These are phyloP conservation scores for Psettodes erumei DNA, from an alignment of 2,113 vertebrate genomes.

Conservation along the genomic window DNA sequence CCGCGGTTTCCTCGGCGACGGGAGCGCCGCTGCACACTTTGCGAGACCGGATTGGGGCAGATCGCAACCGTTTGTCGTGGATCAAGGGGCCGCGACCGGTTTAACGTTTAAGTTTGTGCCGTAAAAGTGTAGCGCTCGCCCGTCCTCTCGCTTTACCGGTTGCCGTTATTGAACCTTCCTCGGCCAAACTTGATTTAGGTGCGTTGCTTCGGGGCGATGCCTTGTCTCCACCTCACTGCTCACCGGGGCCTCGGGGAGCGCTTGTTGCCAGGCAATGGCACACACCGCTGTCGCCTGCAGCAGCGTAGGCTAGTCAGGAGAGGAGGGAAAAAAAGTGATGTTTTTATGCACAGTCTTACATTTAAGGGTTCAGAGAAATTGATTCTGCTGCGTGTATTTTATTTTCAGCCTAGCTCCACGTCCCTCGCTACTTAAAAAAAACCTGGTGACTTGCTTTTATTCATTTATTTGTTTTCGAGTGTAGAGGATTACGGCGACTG, in stretches of 20 bases:
- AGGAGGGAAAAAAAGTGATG: constrained; percentile 14
- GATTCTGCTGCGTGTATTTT: constrained; percentile 10
- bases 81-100: too few species aligned
- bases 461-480: constrained; percentile 19
- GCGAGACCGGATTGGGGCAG: background rate
- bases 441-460: background rate
- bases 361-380: constrained; percentile 20
- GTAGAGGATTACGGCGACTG: constrained; percentile 4
- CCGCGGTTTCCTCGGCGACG: too few species aligned
- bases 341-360: constrained; percentile 39
- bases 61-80: too few species aligned
- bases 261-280: constrained; percentile 76
- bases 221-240: constrained; percentile 66
- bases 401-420: background rate
- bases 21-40: background rate
- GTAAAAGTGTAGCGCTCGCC: background rate
- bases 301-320: constrained; percentile 41
- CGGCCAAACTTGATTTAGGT: constrained; percentile 35
- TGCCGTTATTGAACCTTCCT: constrained; percentile 21
- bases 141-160: background rate
- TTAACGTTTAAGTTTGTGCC: constrained; percentile 20
- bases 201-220: constrained; percentile 38
- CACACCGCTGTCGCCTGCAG: constrained; percentile 55
- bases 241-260: constrained; percentile 48
- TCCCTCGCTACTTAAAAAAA: constrained; percentile 7